Evolutionary conservation across 2,113 vertebrate genomes (phyloP), one percentile per base, ranked within the genome.

Genomic region (Numenius arquata): DNA sequence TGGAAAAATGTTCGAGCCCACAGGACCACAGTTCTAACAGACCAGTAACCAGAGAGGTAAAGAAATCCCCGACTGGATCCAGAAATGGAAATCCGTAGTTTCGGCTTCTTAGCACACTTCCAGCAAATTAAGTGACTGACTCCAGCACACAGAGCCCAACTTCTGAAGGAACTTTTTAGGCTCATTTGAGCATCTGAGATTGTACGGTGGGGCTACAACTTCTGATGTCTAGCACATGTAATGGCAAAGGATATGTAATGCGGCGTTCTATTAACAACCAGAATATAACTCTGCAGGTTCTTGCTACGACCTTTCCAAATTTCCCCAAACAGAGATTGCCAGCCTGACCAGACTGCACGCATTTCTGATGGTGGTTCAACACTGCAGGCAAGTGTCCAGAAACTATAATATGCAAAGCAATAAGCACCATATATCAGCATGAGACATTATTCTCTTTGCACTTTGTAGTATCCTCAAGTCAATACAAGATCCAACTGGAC

Each of bases 31-130:
- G 63, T 11, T 92, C 76, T 96, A 97, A 95, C 47, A 96, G 93
- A 89, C 88, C 93, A 97, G 89, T 84, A 97, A 96, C 78, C 48
- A 84, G 91, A 97, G 95, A 96, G 81, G 90, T 95, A 97, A 93
- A 97, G 97, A 98, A 96, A 95, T 95, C 89, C 92, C 92, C 59
- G 41, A 74, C 47, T 78, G 80, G 55, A 96, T 88, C 45, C 96
- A 90, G 93, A 96, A 97, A 85, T 85, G 96, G 95, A 97, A 96
- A 81, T 61, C 62, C 41, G 52, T 84, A 96, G 89, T 96, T 98
- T 97, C 75, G 92, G 85, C 71, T 97, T 83, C 78, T 95, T 88
- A 95, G 91, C 61, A 88, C 19, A 14, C 55, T 94, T 93, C 89
- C 92, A 97, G 71, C 6, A 6, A 95, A 82, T 70, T 47, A 88